phyloP scores from a whole-genome alignment of 2,113 vertebrate species.

The Anarrhichthys ocellatus region DNA sequence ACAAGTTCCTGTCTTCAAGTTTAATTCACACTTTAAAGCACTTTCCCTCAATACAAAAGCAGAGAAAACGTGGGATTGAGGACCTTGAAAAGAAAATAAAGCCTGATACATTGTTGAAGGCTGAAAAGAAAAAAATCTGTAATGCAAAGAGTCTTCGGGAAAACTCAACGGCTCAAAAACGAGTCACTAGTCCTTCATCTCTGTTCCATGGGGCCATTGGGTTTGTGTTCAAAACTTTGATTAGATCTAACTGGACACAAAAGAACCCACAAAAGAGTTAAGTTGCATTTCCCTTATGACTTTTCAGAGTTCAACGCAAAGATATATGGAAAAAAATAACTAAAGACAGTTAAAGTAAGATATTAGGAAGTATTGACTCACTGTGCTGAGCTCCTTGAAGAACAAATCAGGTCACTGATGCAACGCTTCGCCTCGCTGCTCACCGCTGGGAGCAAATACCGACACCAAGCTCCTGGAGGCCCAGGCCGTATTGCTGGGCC shows the following conservation, averaged over 20 bases:
- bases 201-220: neutral
- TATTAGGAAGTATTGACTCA: neutral
- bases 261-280: neutral
- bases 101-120: neutral
- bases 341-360: neutral
- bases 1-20: neutral
- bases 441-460: too few species aligned
- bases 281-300: neutral
- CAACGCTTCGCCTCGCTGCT: too few species aligned
- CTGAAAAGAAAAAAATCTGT: neutral
- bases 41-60: constrained; percentile 26
- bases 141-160: neutral
- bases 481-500: too few species aligned
- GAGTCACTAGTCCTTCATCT: neutral
- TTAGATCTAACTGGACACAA: neutral
- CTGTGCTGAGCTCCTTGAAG: neutral
- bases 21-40: constrained; percentile 41
- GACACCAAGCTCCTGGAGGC: neutral
- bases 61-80: constrained; percentile 13
- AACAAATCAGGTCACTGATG: neutral
- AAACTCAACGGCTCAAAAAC: neutral
- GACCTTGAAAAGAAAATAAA: constrained; percentile 19
- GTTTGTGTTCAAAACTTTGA: neutral
- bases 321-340: neutral
- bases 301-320: neutral